Conservation (phyloP, 2,113 vertebrate genomes). For the Oryzias melastigma region DNA sequence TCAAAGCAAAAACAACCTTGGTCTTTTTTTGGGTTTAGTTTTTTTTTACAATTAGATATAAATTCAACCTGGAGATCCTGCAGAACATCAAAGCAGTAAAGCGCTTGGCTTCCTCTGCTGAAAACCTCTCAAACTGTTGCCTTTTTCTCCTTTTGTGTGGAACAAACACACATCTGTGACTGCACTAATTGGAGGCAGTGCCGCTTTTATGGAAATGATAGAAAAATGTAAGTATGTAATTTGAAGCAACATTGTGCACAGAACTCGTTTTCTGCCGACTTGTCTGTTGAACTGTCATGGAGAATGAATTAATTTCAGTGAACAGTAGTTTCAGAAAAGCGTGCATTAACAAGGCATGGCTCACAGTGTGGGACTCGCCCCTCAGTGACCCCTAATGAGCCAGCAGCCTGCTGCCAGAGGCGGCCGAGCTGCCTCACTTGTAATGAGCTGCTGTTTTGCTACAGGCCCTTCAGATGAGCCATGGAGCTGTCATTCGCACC, state of each 20-base stretch:
- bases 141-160: no score
- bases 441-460: constrained; percentile 61
- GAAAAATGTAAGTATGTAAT: background rate
- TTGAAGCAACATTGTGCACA: background rate
- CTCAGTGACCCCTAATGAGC: constrained; percentile 64
- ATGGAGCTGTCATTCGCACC: constrained; percentile 55
- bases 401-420: constrained; percentile 49
- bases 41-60: no score
- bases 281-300: constrained; percentile 16
- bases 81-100: background rate
- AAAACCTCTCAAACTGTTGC: background rate
- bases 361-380: constrained; percentile 44
- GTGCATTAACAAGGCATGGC: constrained; percentile 45
- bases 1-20: no score
- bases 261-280: constrained; percentile 2
- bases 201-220: background rate
- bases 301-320: constrained; percentile 49
- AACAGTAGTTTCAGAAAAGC: constrained; percentile 25
- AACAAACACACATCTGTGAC: background rate
- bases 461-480: constrained; percentile 58
- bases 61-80: no score
- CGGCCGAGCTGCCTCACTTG: constrained; percentile 43
- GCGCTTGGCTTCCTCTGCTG: background rate
- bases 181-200: background rate
- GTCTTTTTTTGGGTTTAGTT: no score